Evolutionary conservation across 2,797 vertebrate genomes (phyloP).

Genomic region (Gymnocypris eckloni): DNA sequence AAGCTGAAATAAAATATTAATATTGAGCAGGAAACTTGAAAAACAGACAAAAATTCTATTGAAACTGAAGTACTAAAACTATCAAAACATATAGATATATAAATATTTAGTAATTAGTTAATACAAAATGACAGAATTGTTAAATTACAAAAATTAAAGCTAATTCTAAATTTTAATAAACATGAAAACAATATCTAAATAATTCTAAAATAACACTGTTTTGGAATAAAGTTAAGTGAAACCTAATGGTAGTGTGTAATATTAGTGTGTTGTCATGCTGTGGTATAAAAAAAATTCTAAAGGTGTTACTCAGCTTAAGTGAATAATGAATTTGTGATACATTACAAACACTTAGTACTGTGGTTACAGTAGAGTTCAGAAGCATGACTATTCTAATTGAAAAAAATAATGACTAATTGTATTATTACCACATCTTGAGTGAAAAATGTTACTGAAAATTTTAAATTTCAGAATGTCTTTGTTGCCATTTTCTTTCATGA

Average conservation of each 20-base stretch:
- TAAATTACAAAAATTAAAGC: not conserved
- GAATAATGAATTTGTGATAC: not conserved
- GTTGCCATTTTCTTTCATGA: not conserved
- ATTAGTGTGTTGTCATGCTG: not conserved
- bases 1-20: not conserved
- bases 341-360: not conserved
- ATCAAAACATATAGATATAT: not conserved
- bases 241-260: not conserved
- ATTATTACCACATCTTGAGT: not conserved
- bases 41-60: not conserved
- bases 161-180: not conserved
- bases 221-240: no score
- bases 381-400: not conserved
- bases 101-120: not conserved
- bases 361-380: not conserved
- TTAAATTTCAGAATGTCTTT: not conserved
- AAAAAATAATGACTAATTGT: not conserved
- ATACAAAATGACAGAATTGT: not conserved
- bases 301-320: not conserved
- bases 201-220: not conserved
- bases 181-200: not conserved
- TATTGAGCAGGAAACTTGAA: not conserved
- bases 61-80: not conserved
- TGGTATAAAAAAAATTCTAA: not conserved
- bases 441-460: not conserved